These are phyloP conservation scores for Drosophila kepulauana DNA, from an alignment of 1,140 invertebrate genomes.

Conservation along the genomic window DNA sequence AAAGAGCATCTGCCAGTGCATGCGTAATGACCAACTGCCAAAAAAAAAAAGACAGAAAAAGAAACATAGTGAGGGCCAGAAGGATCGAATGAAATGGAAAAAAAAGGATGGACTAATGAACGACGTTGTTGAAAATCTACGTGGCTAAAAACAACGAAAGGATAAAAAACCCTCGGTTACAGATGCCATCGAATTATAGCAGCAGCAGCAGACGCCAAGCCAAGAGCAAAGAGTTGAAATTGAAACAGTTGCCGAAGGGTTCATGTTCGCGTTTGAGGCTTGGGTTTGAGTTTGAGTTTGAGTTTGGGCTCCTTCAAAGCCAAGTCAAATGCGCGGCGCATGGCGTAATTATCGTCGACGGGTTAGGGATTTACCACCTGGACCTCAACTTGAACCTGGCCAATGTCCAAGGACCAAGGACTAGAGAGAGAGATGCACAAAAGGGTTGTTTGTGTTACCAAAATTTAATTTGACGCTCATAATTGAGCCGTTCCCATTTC, in stretches of 20 bases:
- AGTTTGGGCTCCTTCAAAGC: conserved; percentile 24
- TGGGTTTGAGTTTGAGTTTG: conserved; percentile 18
- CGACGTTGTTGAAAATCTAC: conserved; percentile 67
- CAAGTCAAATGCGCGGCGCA: conserved; percentile 66
- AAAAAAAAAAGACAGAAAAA: conserved; percentile 34
- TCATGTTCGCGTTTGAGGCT: conserved; percentile 40
- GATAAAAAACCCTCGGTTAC: conserved; percentile 62
- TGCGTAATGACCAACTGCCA: conserved; percentile 79
- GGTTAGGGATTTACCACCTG: conserved; percentile 79
- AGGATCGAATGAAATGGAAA: conserved; percentile 9
- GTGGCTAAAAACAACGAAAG: conserved; percentile 47
- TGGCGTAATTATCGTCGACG: conserved; percentile 70
- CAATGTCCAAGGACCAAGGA: conserved; percentile 36
- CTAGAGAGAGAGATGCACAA: conserved; percentile 46
- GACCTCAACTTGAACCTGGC: conserved; percentile 48
- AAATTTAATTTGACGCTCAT: conserved; percentile 58
- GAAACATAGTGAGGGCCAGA: conserved; percentile 51
- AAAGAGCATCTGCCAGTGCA: conserved; percentile 75
- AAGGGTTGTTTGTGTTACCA: conserved; percentile 53
- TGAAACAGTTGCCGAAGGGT: conserved; percentile 78
- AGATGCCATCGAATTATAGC: conserved; percentile 70
- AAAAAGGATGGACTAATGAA: conserved; percentile 57
- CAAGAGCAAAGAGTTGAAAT: conserved; percentile 66
- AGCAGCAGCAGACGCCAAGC: conserved; percentile 45
- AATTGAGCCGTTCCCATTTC: conserved; percentile 51